Percentiles rank a stretch among this genome's conserved stretches.
These are phyloP conservation scores for Aproaerema taeniolella DNA, from an alignment of 2,888 invertebrate genomes.

Conservation along the genomic window DNA sequence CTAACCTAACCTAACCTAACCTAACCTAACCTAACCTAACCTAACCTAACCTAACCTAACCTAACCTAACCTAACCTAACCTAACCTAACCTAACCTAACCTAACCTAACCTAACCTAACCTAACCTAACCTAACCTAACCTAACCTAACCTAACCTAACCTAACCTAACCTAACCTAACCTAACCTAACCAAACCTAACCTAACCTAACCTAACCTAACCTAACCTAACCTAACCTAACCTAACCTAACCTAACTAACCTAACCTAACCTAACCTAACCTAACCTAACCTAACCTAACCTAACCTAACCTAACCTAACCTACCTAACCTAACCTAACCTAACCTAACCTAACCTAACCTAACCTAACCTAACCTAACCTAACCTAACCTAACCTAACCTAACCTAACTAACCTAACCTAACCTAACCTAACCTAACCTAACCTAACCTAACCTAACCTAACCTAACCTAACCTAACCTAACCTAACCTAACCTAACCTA, in stretches of 20 bases:
- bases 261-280: slow-evolving; percentile 18
- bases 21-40: slow-evolving; percentile 16
- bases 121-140: slow-evolving; percentile 14
- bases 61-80: slow-evolving; percentile 18
- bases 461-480: slow-evolving; percentile 20
- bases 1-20: slow-evolving; percentile 18
- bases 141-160: slow-evolving; percentile 15
- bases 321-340: slow-evolving; percentile 17
- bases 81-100: slow-evolving; percentile 14
- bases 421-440: slow-evolving; percentile 22
- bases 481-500: slow-evolving; percentile 23
- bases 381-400: slow-evolving; percentile 21
- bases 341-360: slow-evolving; percentile 13
- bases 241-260: slow-evolving; percentile 16
- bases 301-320: slow-evolving; percentile 19
- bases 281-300: slow-evolving; percentile 19
- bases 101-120: slow-evolving; percentile 16
- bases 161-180: slow-evolving; percentile 20
- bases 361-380: slow-evolving; percentile 15
- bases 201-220: slow-evolving; percentile 14
- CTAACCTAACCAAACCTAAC: slow-evolving; percentile 17
- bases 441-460: slow-evolving; percentile 21
- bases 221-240: slow-evolving; percentile 16
- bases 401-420: slow-evolving; percentile 22
- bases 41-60: slow-evolving; percentile 16